These are phyloP conservation scores for Drosophila kurseongensis DNA, from an alignment of 1,140 invertebrate genomes.

Conservation along the genomic window DNA sequence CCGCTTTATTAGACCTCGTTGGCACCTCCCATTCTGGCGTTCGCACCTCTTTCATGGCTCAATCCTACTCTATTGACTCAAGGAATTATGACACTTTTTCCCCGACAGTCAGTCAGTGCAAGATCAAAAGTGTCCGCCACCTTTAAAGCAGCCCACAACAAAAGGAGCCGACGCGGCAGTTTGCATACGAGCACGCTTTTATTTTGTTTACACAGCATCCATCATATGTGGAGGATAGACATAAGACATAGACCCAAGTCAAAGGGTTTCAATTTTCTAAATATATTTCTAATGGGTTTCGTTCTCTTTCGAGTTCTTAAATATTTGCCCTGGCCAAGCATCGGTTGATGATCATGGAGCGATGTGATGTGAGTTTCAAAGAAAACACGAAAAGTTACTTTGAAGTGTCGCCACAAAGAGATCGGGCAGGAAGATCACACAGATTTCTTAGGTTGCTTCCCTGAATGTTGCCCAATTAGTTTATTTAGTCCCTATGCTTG, in stretches of 20 bases:
- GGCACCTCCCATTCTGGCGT: slow-evolving; percentile 60
- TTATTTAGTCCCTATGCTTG: not conserved
- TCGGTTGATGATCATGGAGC: slow-evolving; percentile 18
- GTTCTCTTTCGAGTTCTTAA: slow-evolving; percentile 43
- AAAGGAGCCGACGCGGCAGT: slow-evolving; percentile 64
- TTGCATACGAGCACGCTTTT: slow-evolving; percentile 65
- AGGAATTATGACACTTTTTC: slow-evolving; percentile 73
- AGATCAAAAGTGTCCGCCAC: slow-evolving; percentile 65
- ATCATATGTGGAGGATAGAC: slow-evolving; percentile 42
- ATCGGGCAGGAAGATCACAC: slow-evolving; percentile 34
- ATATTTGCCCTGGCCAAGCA: slow-evolving; percentile 60
- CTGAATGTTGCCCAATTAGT: slow-evolving; percentile 19
- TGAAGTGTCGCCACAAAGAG: slow-evolving; percentile 44
- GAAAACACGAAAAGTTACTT: slow-evolving; percentile 48
- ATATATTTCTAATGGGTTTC: slow-evolving; percentile 73
- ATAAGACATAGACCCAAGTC: slow-evolving; percentile 8
- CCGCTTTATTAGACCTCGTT: slow-evolving; percentile 48
- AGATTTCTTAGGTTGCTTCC: slow-evolving; percentile 7
- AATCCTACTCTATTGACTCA: slow-evolving; percentile 60
- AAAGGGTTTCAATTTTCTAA: slow-evolving; percentile 66
- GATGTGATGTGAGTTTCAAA: slow-evolving; percentile 23
- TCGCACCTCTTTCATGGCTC: slow-evolving; percentile 61
- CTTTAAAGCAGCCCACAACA: slow-evolving; percentile 61
- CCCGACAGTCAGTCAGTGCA: slow-evolving; percentile 15
- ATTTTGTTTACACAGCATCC: slow-evolving; percentile 78